Evolutionary conservation across 2,888 invertebrate species (phyloP).

Genomic region (Brassicogethes aeneus): DNA sequence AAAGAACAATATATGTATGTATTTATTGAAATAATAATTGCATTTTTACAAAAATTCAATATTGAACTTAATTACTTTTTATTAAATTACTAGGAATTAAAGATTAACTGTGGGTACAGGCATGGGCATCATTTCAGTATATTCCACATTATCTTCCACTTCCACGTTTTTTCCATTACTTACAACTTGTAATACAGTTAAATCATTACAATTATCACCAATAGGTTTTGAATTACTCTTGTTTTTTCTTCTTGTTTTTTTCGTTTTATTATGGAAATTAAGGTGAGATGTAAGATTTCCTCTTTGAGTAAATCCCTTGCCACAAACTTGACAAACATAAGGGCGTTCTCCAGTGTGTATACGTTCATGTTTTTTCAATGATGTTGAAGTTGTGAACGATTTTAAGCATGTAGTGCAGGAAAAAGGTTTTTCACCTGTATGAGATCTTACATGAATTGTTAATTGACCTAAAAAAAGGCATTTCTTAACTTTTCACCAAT

Average conservation of each 20-base stretch:
- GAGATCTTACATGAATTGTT: conserved; percentile 30
- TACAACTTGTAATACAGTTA: no score
- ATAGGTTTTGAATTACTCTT: background rate
- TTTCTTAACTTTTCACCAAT: background rate
- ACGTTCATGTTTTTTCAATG: conserved; percentile 28
- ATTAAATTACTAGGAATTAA: no score
- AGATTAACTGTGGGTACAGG: no score
- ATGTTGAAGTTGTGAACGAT: conserved; percentile 28
- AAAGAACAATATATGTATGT: no score
- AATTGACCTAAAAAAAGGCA: conserved; percentile 23
- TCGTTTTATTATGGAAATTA: conserved; percentile 18
- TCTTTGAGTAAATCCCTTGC: conserved; percentile 31
- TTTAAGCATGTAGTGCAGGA: conserved; percentile 27
- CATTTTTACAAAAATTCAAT: no score
- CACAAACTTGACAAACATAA: conserved; percentile 31
- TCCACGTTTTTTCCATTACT: no score
- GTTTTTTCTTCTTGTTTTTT: background rate
- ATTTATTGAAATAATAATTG: no score
- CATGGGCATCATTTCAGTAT: no score
- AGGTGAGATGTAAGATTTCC: conserved; percentile 30
- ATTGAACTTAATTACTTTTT: no score
- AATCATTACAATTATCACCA: no score
- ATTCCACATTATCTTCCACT: no score
- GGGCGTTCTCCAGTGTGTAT: conserved; percentile 35
- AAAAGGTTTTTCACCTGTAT: conserved; percentile 34